phyloP scores from a whole-genome alignment of 2,797 vertebrate genomes.

The Dendrocincla fuliginosa region DNA sequence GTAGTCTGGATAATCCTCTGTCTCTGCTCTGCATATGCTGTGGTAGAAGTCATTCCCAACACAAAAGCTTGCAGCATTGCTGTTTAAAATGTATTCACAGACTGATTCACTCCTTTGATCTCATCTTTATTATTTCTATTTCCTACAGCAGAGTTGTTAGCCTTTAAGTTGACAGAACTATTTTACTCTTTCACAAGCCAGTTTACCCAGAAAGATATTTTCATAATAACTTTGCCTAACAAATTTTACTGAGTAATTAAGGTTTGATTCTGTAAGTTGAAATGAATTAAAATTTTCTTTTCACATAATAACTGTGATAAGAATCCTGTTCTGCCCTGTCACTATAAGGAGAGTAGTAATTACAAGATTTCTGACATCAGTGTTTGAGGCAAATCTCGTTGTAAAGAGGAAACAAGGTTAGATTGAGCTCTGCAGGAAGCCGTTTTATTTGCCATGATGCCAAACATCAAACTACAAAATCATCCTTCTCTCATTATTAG shows the following conservation, averaged over 20 bases:
- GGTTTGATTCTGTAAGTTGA: neutral
- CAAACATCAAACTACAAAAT: constrained; percentile 12
- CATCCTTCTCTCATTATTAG: constrained; percentile 32
- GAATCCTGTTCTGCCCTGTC: neutral
- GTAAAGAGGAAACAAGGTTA: neutral
- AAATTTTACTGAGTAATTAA: neutral
- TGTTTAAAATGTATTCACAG: neutral
- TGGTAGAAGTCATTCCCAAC: too few species aligned
- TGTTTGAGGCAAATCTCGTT: neutral
- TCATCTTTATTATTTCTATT: neutral
- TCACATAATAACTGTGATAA: neutral
- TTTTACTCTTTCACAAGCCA: neutral
- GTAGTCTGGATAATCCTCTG: too few species aligned
- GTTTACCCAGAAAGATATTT: neutral
- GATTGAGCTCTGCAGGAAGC: constrained; percentile 23
- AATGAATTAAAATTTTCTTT: neutral
- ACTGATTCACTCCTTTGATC: neutral
- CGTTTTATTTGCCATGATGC: constrained; percentile 14
- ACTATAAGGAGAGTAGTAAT: neutral
- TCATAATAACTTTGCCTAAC: neutral
- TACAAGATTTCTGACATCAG: neutral
- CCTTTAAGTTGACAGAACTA: neutral
- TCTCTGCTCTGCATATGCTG: too few species aligned
- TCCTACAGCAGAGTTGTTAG: neutral
- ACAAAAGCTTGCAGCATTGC: neutral